Percentiles rank a stretch among this genome's conserved stretches.
Evolutionary conservation across 2,888 invertebrate genomes (phyloP).

Genomic region (Operophtera brumata): DNA sequence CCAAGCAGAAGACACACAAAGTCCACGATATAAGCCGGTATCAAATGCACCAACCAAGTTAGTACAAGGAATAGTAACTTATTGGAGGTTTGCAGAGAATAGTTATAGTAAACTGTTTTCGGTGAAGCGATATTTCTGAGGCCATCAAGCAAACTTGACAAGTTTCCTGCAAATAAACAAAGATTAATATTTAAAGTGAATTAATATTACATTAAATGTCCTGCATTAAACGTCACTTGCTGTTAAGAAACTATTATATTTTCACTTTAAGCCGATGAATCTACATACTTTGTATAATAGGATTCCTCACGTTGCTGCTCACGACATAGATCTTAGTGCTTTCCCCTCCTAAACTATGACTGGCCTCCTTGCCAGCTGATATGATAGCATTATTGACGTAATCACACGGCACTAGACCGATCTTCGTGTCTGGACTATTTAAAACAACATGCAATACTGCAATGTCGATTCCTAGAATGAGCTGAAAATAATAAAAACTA

Average conservation of each 20-base stretch:
- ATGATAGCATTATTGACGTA: conserved; percentile 9
- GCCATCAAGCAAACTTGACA: no score
- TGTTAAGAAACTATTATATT: no score
- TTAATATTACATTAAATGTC: no score
- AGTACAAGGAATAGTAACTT: not conserved
- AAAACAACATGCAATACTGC: conserved; percentile 15
- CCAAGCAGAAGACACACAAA: conserved; percentile 79
- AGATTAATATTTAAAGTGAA: no score
- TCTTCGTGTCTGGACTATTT: not conserved
- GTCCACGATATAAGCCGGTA: conserved; percentile 87
- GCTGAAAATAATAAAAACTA: not conserved
- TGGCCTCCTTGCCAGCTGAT: not conserved
- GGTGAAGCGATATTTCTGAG: not conserved
- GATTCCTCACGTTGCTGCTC: not conserved
- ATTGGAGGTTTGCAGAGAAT: not conserved
- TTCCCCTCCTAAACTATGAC: not conserved
- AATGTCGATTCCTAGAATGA: conserved; percentile 6
- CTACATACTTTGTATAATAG: not conserved
- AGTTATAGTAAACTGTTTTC: not conserved
- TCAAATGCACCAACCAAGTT: conserved; percentile 78
- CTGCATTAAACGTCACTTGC: no score
- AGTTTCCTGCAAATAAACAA: no score
- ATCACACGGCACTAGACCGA: conserved; percentile 15
- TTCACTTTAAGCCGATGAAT: no score
- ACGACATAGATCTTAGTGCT: not conserved